Base-by-base conservation (phyloP, 2,113 vertebrate genomes). In the Tetrax tetrax region DNA sequence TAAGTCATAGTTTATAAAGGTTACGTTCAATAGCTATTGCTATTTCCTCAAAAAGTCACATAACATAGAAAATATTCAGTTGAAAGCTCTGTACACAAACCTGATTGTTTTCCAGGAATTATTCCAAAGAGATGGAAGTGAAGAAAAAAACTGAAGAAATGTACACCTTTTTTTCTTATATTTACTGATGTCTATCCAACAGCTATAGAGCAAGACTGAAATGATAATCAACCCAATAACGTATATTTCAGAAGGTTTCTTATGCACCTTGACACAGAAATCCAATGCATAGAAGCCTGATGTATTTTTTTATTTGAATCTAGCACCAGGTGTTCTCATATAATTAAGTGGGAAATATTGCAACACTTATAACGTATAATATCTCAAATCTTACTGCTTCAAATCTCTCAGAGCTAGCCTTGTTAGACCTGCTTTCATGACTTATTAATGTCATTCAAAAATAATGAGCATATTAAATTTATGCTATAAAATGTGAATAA, bases 361-460 rank as follows among this genome's bases (percentile, higher is more conserved):
- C n/a, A 81, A 43, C 35, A 16, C 45, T 86, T 93, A 69, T 33
- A 90, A 37, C 59, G 57, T 83, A 96, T 76, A 93, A 74, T 79
- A n/a, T 76, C 71, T 77, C 90, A 91, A 93, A 87, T 85, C 57
- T 83, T 72, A 45, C 78, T 29, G 50, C 79, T 83, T 91, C 68
- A 90, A 81, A 91, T 33, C 31, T 86, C 51, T 85, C 65, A 80
- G 51, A 94, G 31, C 21, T 63, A 79, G 71, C 43, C 87, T 94
- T 79, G 59, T 94, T 95, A 96, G 50, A 76, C 41, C 31, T 45
- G 9, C 28, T 90, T 87, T 96, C 85, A 94, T 50, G 93, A 74
- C 60, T 95, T 83, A 94, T 83, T 89, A 82, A 61, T 89, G 87
- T 83, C 59, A 90, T 92, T 95, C 78, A 95, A 79, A 96, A 95